Base-by-base conservation (phyloP, 1,140 invertebrate species). In the Trichogramma pretiosum region DNA sequence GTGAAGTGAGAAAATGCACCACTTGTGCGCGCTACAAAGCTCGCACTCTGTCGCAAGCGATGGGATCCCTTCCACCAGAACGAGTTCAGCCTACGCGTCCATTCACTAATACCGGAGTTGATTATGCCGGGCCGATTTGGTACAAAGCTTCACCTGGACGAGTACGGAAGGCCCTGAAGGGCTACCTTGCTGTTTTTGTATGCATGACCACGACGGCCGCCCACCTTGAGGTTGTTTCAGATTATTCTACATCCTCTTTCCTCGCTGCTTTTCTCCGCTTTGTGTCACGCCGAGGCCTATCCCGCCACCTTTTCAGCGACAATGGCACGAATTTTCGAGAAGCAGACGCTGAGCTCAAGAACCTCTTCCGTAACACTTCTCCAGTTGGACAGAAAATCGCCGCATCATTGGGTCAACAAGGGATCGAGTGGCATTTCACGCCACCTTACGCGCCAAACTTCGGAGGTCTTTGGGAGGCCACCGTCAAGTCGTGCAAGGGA, bases 1-100 rank as follows among this genome's bases (percentile, higher is more conserved):
- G 36, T 11, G 17, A 18, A 7, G 36, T 46, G 23, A 36, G 28
- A 16, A 11, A 41, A 11, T 49, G 47, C 18, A 16, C 36, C 8
- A 5, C 10, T 11, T 49, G 47, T 17, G 21, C 26, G 8, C 46
- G 46, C 13, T 3, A 23, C 2, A 32, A 32, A 5, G 46, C 18
- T 7, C 28, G 23, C 3, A 23, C 33, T n/a, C 3, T 22, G 11
- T 21, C 2, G 4, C 46, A 48, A 26, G 7, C 36, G 21, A 55
- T 60, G 56, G 56, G 50, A 13, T 17, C 55, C 8, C 35, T 60
- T 1, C 55, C 55, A 0, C 30, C 37, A 1, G 21, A 19, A 4
- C 32, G 56, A 36, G 46, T 52, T 17, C 22, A 21, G 10, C 52
- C 38, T 0, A 10, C 47, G 3, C 30, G 55, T 33, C 50, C 49